Percentiles rank a stretch among this genome's conserved stretches.
These are phyloP conservation scores for Sussaba pulchella DNA, from an alignment of 2,888 invertebrate genomes.

Conservation along the genomic window DNA sequence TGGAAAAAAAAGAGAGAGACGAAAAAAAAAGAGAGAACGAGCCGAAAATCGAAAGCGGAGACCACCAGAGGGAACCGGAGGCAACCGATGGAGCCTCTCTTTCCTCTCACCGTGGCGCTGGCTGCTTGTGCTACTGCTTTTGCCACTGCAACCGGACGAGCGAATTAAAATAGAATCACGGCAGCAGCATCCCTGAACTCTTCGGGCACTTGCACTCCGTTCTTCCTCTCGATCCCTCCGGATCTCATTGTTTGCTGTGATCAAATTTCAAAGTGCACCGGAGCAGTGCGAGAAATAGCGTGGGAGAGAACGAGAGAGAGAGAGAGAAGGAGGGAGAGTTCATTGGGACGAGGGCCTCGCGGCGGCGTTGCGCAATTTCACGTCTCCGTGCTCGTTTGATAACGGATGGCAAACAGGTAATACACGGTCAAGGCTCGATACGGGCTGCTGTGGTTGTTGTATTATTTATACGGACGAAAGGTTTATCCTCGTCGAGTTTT, in stretches of 20 bases:
- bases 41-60: conserved; percentile 24
- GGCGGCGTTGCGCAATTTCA: not conserved
- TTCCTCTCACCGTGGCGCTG: conserved; percentile 5
- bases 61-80: no score
- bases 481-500: conserved; percentile 27
- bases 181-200: not conserved
- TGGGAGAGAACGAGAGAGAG: no score
- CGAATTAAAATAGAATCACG: conserved; percentile 28
- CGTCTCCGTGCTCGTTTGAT: not conserved
- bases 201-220: not conserved
- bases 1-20: conserved; percentile 1
- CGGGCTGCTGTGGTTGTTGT: conserved; percentile 17
- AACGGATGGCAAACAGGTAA: conserved; percentile 24
- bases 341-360: conserved; percentile 22
- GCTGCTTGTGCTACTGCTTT: no score
- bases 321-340: conserved; percentile 30
- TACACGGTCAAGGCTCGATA: conserved; percentile 42
- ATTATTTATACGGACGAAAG: conserved; percentile 11
- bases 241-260: conserved; percentile 24
- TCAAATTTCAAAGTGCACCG: conserved; percentile 46
- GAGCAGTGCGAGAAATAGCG: no score
- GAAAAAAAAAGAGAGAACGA: no score
- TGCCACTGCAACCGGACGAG: not conserved
- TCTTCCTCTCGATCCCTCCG: conserved; percentile 10
- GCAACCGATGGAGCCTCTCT: not conserved